Conservation (phyloP, 2,113 vertebrate species). For the Triplophysa siluroides region DNA sequence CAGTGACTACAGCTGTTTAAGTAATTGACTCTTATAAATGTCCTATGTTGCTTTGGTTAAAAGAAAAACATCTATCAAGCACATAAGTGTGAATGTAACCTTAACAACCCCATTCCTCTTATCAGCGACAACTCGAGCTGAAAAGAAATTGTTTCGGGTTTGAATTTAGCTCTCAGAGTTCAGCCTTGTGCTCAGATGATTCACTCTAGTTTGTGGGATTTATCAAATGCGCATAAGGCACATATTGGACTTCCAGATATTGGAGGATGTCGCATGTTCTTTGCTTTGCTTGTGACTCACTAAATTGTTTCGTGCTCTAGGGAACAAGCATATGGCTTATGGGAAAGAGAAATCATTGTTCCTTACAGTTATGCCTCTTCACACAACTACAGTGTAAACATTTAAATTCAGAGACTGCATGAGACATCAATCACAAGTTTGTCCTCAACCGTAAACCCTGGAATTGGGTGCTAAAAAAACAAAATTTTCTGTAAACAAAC, state of each 20-base stretch:
- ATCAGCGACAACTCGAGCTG: not conserved
- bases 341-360: not conserved
- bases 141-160: not conserved
- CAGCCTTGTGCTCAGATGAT: not conserved
- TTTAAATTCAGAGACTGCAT: conserved; percentile 17
- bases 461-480: too few species aligned
- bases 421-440: not conserved
- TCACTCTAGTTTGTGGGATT: not conserved
- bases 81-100: too few species aligned
- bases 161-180: not conserved
- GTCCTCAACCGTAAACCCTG: too few species aligned
- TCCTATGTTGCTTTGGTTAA: too few species aligned
- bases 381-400: conserved; percentile 18
- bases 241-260: conserved; percentile 8
- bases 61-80: too few species aligned
- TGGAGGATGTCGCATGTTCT: not conserved
- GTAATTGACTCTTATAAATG: too few species aligned
- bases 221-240: not conserved
- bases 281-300: not conserved
- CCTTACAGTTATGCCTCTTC: conserved; percentile 16
- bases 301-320: conserved; percentile 35
- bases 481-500: too few species aligned
- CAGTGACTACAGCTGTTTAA: too few species aligned
- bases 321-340: conserved; percentile 31
- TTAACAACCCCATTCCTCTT: not conserved